Percentiles rank a stretch among this genome's conserved stretches.
Evolutionary conservation across 2,797 vertebrate species (phyloP).

Genomic region (Forpus xanthops): DNA sequence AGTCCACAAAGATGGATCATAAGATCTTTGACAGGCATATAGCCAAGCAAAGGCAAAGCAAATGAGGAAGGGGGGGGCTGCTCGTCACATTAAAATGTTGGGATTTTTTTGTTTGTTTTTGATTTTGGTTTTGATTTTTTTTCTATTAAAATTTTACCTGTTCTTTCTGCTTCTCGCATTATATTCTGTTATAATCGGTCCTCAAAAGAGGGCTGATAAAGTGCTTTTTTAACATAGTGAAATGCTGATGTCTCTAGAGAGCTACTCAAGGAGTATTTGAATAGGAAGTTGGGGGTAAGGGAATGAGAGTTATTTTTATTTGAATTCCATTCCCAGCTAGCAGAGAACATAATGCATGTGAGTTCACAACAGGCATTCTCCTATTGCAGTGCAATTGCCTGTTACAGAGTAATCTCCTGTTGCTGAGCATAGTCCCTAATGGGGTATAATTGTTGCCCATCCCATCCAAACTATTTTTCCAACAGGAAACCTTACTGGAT

Average conservation of each 20-base stretch:
- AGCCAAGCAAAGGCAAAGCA: not conserved
- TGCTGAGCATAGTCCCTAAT: not conserved
- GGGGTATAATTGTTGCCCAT: not conserved
- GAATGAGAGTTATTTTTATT: not conserved
- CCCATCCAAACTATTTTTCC: not conserved
- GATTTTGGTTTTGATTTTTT: not conserved
- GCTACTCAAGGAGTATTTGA: not conserved
- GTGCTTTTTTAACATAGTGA: not conserved
- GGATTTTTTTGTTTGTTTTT: not conserved
- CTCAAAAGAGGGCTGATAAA: not conserved
- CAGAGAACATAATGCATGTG: not conserved
- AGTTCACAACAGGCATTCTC: not conserved
- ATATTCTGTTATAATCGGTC: not conserved
- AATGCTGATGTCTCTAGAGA: not conserved
- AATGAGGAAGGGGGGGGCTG: not conserved
- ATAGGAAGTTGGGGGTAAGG: fast-evolving
- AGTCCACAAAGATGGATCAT: not conserved
- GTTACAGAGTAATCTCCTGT: not conserved
- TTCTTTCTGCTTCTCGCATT: not conserved
- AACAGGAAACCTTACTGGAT: not conserved
- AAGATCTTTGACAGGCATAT: not conserved
- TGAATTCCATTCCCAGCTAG: not conserved
- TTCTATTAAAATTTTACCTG: not conserved
- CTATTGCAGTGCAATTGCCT: not conserved
- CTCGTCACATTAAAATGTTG: not conserved